Base-by-base conservation (phyloP, 2,113 vertebrate species). In the Brachypteracias leptosomus region DNA sequence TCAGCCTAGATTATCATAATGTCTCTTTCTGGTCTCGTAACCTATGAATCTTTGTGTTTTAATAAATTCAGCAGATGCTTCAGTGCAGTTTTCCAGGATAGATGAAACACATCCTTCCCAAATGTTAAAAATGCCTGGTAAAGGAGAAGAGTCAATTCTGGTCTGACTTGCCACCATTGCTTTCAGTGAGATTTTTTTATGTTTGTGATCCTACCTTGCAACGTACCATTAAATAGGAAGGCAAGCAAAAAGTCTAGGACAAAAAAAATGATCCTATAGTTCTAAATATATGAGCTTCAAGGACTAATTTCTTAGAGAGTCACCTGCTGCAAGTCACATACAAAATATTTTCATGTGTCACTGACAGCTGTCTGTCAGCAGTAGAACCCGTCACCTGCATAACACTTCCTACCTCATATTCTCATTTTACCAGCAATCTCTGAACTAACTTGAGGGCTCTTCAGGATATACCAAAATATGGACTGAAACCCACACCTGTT, bases 1-100 rank as follows among this genome's bases (percentile, higher is more conserved):
- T 93, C 88, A 93, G 68, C 16, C 68, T 75, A 84, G 79, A 93
- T 95, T 88, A 93, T 88, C 79, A 67, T 90, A 96, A 93, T 94
- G 83, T 59, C n/a, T 79, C 82, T 78, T 95, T 95, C 47, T 95
- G 88, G 75, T 72, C 88, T 95, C 61, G 74, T 75, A 95, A 92
- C 94, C 89, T 67, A 93, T 14, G 72, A 92, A 92, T 92, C 51
- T 90, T 86, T 59, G 24, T 77, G 21, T 77, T 93, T 90, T 92
- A 93, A 89, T 93, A 63, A 93, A 95, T 93, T 74, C 55, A 92
- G 47, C 76, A 95, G 82, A 90, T 89, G 44, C 33, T 73, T 83
- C 68, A 40, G 46, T 46, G 47, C 33, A 67, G 42, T 91, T 82
- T 90, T 92, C 55, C 85, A 72, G 52, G 73, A 67, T 1, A 92